A percentile compares a stretch with the other conserved stretches of the same genome.
Evolutionary conservation across 2,797 vertebrate genomes (phyloP).

Genomic region (Pantherophis alleghaniensis): DNA sequence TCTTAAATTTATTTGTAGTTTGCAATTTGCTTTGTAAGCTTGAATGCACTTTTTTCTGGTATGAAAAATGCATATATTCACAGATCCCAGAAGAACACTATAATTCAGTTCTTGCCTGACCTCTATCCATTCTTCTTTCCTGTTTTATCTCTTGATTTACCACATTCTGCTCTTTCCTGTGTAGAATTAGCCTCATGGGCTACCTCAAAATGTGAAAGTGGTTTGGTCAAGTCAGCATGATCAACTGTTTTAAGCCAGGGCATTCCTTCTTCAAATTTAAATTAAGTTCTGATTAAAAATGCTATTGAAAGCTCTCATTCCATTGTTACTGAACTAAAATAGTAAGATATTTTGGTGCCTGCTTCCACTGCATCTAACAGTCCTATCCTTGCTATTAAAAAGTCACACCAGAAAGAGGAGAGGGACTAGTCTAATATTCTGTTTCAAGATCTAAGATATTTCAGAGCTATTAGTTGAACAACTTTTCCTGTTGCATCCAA

Average conservation of each 20-base stretch:
- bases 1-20: not conserved
- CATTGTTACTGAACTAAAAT: not conserved
- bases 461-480: not conserved
- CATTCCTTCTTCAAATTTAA: not conserved
- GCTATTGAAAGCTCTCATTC: not conserved
- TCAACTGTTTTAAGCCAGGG: not conserved
- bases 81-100: not conserved
- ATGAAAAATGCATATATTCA: not conserved
- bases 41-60: not conserved
- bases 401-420: not conserved
- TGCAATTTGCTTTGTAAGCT: not conserved
- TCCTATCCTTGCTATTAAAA: not conserved
- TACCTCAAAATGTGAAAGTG: not conserved
- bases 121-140: not conserved
- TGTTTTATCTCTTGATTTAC: not conserved
- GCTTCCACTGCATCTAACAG: not conserved
- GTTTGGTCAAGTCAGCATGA: not conserved
- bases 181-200: not conserved
- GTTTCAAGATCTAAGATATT: not conserved
- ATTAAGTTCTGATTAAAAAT: not conserved
- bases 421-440: not conserved
- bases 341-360: not conserved
- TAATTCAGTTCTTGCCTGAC: not conserved
- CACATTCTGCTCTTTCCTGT: not conserved
- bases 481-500: not conserved